Base-by-base conservation (phyloP, 1,140 invertebrate species). In the Dinothrombium tinctorium region DNA sequence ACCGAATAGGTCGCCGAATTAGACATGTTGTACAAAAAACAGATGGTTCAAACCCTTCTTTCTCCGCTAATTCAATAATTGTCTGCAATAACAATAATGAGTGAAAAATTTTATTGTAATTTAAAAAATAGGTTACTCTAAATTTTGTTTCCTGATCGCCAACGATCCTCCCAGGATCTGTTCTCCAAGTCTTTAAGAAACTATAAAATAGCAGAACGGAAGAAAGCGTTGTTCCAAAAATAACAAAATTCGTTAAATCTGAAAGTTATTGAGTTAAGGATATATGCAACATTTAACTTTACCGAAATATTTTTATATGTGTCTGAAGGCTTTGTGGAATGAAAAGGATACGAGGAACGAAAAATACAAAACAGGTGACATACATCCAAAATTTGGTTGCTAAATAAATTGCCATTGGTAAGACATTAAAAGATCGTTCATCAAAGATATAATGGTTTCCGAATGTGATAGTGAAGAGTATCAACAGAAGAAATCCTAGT, bases 1-100 rank as follows among this genome's bases (percentile, higher is more conserved):
- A 95, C 52, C 92, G 69, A 48, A 94, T 69, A 38, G 90, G 92
- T 44, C 82, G 71, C 40, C 76, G 69, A 22, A 96, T 76, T 37
- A 98, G 65, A 63, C 92, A 98, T n/a, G 86, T 84, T 35, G 78
- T 86, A 63, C 92, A 98, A 62, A 96, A 96, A 53, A 74, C 74
- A 47, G 77, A 68, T 37, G 77, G 69, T 57, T 83, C 76, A 66
- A 89, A 80, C 50, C 78, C 77, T 55, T 73, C 76, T 45, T 71
- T 61, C 62, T 95, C 89, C 11, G 86, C 82, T 54, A 94, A 62
- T 59, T 89, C 81, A 54, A 92, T 72, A 52, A 95, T 89, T 33
- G 79, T 82, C 79, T 87, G 57, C 14, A 66, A 65, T 59, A 53
- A 50, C 44, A 42, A 51, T 43, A 36, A 28, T 28, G 26, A 29